Percentiles rank a stretch among this genome's conserved stretches.
Evolutionary conservation across 2,797 vertebrate species (phyloP).

Genomic region (Astyanax mexicanus): DNA sequence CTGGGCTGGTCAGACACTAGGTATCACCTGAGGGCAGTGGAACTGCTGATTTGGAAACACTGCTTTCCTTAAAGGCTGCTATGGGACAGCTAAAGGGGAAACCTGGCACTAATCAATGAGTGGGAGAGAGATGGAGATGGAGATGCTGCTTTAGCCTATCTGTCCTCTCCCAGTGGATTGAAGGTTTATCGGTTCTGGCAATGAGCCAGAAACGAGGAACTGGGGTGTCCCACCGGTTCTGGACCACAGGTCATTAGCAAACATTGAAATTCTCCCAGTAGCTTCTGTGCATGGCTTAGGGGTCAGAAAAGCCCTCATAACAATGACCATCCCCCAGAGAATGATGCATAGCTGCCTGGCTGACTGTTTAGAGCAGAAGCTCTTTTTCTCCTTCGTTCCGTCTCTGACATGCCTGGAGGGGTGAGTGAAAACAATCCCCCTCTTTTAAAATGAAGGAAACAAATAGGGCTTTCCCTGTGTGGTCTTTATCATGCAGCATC

Average conservation of each 20-base stretch:
- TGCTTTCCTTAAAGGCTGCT: slow-evolving; percentile 59
- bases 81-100: slow-evolving; percentile 56
- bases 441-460: slow-evolving; percentile 18
- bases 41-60: slow-evolving; percentile 53
- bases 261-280: slow-evolving; percentile 33
- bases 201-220: slow-evolving; percentile 26
- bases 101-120: slow-evolving; percentile 66
- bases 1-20: slow-evolving; percentile 1
- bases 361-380: slow-evolving; percentile 28
- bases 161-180: slow-evolving; percentile 36
- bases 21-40: slow-evolving; percentile 33
- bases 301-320: slow-evolving; percentile 32
- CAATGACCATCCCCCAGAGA: slow-evolving; percentile 7
- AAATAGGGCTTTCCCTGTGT: slow-evolving; percentile 21
- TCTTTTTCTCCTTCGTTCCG: neutral
- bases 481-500: neutral
- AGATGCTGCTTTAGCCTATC: slow-evolving; percentile 55
- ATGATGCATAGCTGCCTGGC: neutral
- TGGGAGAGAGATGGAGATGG: slow-evolving; percentile 51
- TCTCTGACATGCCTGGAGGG: slow-evolving; percentile 28
- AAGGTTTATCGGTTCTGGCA: slow-evolving; percentile 38
- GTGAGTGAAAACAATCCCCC: neutral
- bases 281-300: slow-evolving; percentile 7
- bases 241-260: slow-evolving; percentile 37
- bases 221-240: slow-evolving; percentile 26